Evolutionary conservation across 2,113 vertebrate species (phyloP), one percentile per base, ranked within the genome.

Genomic region (Phoenicopterus ruber): DNA sequence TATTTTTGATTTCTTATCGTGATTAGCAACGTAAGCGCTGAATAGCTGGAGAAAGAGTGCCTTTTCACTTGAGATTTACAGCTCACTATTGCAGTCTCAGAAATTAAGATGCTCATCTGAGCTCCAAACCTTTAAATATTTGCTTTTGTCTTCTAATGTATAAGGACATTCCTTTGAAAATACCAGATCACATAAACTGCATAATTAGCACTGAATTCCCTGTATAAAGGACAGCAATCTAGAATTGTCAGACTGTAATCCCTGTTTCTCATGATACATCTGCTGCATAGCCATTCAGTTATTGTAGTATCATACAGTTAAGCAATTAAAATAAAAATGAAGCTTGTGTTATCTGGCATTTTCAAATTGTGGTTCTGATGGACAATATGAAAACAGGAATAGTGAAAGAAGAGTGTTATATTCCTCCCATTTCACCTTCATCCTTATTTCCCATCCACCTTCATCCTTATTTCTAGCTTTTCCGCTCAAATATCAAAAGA

Each of bases 381-480:
- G 88, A 32, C 71, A 93, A 52, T n/a, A 36, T 63, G 69, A 86
- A 92, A 94, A 93, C n/a, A 71, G 49, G 36, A 82, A 59, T 55
- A 91, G 18, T 63, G 46, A 80, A 74, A 57, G 20, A 72, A 14
- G 65, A 72, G 44, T 58, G 93, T 88, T 78, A 54, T 88, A 61
- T 77, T 92, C 31, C 24, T 87, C 46, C 26, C 7, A 7, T 92
- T 71, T 84, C 36, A 17, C 69, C 61, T 74, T 96, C 47, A 69
- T 86, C 25, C 49, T 90, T 90, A 78, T 72, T 95, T 83, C 59
- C n/a, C n/a, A n/a, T n/a, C n/a, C 36, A 17, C 69, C 61, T 74
- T 96, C 47, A 69, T 86, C 25, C 49, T 90, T 90, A 78, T 72
- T 95, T 83, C 59, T 76, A 67, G 17, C 22, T 87, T 91, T 94